Evolutionary conservation across 2,113 vertebrate species (phyloP).

Genomic region (Erpornis zantholeuca): DNA sequence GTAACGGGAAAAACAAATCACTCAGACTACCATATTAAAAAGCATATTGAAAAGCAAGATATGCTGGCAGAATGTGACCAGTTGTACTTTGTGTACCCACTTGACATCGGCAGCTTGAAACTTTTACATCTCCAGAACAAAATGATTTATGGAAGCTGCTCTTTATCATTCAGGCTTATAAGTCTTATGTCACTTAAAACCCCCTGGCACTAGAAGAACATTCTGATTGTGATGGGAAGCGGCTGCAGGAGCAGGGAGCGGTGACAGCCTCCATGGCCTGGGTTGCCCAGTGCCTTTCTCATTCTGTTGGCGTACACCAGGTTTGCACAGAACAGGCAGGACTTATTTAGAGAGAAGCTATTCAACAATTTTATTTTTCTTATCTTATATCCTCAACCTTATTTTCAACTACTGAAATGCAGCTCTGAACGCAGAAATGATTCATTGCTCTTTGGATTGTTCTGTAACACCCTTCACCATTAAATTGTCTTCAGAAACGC

Average conservation of each 20-base stretch:
- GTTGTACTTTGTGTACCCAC: neutral
- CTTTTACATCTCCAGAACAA: constrained; percentile 4
- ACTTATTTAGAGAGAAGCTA: neutral
- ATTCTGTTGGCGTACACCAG: rapidly evolving
- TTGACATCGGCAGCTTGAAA: neutral
- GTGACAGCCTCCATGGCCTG: neutral
- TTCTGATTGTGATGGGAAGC: neutral
- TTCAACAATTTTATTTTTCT: neutral
- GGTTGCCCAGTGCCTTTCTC: neutral
- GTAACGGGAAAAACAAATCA: constrained; percentile 41
- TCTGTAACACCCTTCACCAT: neutral
- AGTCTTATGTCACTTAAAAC: neutral
- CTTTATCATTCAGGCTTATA: constrained; percentile 7
- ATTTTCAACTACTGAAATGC: neutral
- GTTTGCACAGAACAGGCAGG: neutral
- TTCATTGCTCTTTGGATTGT: neutral
- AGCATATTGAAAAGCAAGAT: constrained; percentile 32
- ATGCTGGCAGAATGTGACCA: neutral
- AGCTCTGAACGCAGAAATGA: constrained; percentile 4
- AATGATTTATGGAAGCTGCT: constrained; percentile 39
- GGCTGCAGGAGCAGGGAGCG: rapidly evolving
- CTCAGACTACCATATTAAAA: constrained; percentile 1
- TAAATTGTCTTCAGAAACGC: neutral
- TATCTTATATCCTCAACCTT: neutral
- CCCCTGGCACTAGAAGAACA: neutral